Percentiles rank a stretch among this genome's conserved stretches.
Evolutionary conservation across 2,797 vertebrate species (phyloP).

Genomic region (Lophotriccus pileatus): DNA sequence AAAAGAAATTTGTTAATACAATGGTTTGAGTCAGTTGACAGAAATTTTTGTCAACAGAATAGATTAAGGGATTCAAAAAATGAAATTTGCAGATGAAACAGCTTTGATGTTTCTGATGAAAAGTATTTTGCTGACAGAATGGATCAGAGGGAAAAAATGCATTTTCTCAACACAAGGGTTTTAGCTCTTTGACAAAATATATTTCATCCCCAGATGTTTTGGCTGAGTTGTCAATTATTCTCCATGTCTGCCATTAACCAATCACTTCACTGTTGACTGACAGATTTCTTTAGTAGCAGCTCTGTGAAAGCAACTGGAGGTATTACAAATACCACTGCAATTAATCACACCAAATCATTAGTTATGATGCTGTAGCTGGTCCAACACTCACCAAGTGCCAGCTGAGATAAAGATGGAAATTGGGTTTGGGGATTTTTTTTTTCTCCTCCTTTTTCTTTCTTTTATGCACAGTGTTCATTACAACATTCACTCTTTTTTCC

Average conservation of each 20-base stretch:
- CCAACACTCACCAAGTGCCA: neutral
- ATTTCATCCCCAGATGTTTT: constrained; percentile 61
- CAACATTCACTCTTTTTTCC: neutral
- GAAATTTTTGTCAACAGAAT: constrained; percentile 76
- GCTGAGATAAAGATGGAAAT: neutral
- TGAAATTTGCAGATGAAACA: constrained; percentile 73
- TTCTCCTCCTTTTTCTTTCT: neutral
- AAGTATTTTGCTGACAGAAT: constrained; percentile 76
- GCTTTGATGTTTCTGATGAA: constrained; percentile 77
- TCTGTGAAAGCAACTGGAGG: neutral
- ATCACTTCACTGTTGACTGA: neutral
- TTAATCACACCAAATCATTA: neutral
- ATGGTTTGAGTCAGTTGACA: constrained; percentile 74
- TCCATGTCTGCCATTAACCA: constrained; percentile 21
- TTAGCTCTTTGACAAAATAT: constrained; percentile 71
- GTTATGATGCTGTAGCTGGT: neutral
- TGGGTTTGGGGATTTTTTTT: neutral
- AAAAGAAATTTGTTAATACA: constrained; percentile 77
- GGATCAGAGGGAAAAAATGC: constrained; percentile 69
- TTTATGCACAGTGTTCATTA: neutral
- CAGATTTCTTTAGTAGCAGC: neutral
- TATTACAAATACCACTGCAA: neutral
- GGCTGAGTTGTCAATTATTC: constrained; percentile 56
- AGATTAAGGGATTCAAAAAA: constrained; percentile 76
- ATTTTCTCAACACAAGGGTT: constrained; percentile 61